Conservation (phyloP, 2,113 vertebrate species). For the Bambusicola thoracicus region DNA sequence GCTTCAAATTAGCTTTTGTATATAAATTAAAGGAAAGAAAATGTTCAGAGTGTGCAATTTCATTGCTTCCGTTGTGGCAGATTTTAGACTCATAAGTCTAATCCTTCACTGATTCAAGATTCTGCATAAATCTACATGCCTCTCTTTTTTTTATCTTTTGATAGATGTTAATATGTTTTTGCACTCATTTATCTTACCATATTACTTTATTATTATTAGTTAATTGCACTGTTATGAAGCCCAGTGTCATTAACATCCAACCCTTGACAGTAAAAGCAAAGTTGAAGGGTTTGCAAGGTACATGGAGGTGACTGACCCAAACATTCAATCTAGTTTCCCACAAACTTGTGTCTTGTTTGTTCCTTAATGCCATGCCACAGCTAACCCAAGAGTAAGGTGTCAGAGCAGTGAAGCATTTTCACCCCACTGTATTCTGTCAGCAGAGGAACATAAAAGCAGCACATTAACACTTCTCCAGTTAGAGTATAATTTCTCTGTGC, state of each 20-base stretch:
- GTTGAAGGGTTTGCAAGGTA: background rate
- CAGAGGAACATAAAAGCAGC: constrained; percentile 40
- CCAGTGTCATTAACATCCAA: constrained; percentile 2
- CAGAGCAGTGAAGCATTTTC: constrained; percentile 14
- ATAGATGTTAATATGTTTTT: constrained; percentile 5
- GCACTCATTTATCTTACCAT: background rate
- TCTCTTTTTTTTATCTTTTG: background rate
- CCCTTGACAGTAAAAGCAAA: background rate
- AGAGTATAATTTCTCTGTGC: background rate
- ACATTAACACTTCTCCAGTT: background rate
- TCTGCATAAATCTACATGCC: background rate
- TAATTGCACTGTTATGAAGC: constrained; percentile 13
- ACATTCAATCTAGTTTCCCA: background rate
- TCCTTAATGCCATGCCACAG: background rate
- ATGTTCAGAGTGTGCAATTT: background rate
- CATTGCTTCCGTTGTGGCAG: background rate
- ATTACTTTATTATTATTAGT: constrained; percentile 24
- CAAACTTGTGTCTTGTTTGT: background rate
- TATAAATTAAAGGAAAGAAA: background rate
- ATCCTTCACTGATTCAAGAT: background rate
- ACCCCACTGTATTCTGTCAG: background rate
- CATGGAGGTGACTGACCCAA: background rate
- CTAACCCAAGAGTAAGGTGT: constrained; percentile 2
- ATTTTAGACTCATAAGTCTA: background rate
- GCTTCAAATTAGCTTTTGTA: background rate